A percentile compares a stretch with the other conserved stretches of the same genome.
These are phyloP conservation scores for Wiebesia pumilae DNA, from an alignment of 1,140 invertebrate species.

Conservation along the genomic window DNA sequence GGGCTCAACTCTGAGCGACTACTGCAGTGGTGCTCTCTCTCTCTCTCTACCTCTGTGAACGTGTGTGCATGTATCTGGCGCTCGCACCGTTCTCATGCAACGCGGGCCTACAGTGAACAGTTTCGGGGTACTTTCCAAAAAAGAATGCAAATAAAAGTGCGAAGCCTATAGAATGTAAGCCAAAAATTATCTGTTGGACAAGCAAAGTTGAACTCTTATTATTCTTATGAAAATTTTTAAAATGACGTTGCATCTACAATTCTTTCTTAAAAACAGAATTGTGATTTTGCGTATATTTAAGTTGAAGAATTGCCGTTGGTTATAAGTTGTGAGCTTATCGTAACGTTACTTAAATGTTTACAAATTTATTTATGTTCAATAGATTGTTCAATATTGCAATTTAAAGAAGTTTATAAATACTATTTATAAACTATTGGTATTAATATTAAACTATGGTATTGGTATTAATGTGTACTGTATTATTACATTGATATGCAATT, in stretches of 20 bases:
- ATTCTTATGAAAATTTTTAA: not conserved
- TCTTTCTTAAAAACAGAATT: not conserved
- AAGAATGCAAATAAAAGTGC: not conserved
- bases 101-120: not conserved
- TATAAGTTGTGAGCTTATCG: not conserved
- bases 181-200: conserved; percentile 37
- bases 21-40: not conserved
- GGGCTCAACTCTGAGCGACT: not conserved
- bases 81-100: not conserved
- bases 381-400: not conserved
- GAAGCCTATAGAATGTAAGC: conserved; percentile 15
- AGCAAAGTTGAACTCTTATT: not conserved
- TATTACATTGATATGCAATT: not conserved
- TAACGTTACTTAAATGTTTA: not conserved
- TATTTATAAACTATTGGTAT: too few species aligned
- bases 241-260: not conserved
- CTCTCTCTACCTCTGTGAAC: not conserved
- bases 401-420: not conserved
- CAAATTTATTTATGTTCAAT: not conserved
- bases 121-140: not conserved
- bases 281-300: not conserved
- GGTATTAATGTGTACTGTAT: too few species aligned
- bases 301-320: not conserved
- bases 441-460: too few species aligned
- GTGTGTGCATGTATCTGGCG: too few species aligned